These are phyloP conservation scores for Agriotes lineatus DNA, from an alignment of 2,888 invertebrate species.

Conservation along the genomic window DNA sequence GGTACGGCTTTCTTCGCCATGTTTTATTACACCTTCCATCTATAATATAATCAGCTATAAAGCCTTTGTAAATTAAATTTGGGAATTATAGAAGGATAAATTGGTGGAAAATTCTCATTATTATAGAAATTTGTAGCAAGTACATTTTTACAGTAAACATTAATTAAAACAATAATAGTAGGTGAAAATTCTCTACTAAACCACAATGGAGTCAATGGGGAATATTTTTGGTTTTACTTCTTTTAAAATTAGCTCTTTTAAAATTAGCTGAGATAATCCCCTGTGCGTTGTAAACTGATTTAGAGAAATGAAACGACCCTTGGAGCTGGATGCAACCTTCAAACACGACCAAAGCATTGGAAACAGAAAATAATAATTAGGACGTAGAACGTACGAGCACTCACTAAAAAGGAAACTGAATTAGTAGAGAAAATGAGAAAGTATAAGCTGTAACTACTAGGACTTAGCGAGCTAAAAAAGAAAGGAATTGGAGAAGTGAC, in stretches of 20 bases:
- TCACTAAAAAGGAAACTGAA: not conserved
- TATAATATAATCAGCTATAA: too few relatives aligned
- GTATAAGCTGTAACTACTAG: not conserved
- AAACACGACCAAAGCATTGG: too few relatives aligned
- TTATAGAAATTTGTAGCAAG: too few relatives aligned
- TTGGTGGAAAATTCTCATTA: too few relatives aligned
- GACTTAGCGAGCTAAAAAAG: not conserved
- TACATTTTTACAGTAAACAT: too few relatives aligned
- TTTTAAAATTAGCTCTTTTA: too few relatives aligned
- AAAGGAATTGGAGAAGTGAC: not conserved
- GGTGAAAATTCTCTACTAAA: too few relatives aligned
- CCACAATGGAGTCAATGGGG: too few relatives aligned
- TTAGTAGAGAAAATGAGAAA: not conserved
- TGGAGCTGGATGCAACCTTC: not conserved
- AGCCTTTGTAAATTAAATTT: too few relatives aligned
- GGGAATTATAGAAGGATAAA: too few relatives aligned
- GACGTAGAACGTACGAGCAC: not conserved
- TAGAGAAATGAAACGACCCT: not conserved
- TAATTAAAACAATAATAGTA: too few relatives aligned
- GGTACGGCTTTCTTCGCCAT: slow-evolving; percentile 93
- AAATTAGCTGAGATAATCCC: not conserved
- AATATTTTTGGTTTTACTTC: too few relatives aligned
- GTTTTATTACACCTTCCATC: slow-evolving; percentile 98
- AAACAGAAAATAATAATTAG: not conserved
- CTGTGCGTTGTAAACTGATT: not conserved